A percentile compares a stretch with the other conserved stretches of the same genome.
Conservation (phyloP, 2,797 vertebrate genomes). For the Mormyrops boulengeri region DNA sequence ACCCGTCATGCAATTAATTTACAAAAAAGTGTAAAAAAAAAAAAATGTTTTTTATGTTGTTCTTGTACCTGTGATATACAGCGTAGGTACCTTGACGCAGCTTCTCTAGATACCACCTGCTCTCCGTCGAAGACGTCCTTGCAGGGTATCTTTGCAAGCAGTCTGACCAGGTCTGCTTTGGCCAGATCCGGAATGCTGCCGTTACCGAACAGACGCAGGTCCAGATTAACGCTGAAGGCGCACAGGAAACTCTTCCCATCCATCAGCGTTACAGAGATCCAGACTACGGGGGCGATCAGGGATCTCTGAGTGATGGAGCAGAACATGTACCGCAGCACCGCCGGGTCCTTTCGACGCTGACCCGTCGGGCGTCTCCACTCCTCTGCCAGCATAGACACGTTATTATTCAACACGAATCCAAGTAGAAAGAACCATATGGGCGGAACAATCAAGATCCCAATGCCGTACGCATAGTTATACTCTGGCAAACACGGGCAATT, state of each 20-base stretch:
- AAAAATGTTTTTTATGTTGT: background rate
- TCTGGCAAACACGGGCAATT: constrained; percentile 86
- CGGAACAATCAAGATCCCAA: constrained; percentile 78
- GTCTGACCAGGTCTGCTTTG: constrained; percentile 55
- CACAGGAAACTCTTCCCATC: constrained; percentile 92
- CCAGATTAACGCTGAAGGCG: constrained; percentile 78
- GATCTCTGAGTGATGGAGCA: constrained; percentile 85
- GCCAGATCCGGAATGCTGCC: constrained; percentile 52
- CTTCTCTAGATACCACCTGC: constrained; percentile 67
- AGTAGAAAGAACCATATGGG: constrained; percentile 85
- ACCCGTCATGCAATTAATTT: background rate
- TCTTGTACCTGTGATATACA: constrained; percentile 88
- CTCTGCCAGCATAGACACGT: constrained; percentile 84
- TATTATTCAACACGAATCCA: constrained; percentile 96
- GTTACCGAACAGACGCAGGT: constrained; percentile 71
- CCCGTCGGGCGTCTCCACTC: constrained; percentile 86
- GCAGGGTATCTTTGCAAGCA: constrained; percentile 85
- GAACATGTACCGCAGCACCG: constrained; percentile 87
- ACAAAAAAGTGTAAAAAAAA: background rate
- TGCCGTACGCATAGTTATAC: constrained; percentile 81
- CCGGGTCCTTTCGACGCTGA: constrained; percentile 71
- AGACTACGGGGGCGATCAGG: constrained; percentile 80
- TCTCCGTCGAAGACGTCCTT: constrained; percentile 72
- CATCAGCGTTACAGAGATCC: constrained; percentile 88
- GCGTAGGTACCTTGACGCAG: constrained; percentile 78